Evolutionary conservation across 92 coral and sea anemone species (phyloP), one percentile per base, ranked within the genome.

Genomic region (Palythoa caribaeorum): DNA sequence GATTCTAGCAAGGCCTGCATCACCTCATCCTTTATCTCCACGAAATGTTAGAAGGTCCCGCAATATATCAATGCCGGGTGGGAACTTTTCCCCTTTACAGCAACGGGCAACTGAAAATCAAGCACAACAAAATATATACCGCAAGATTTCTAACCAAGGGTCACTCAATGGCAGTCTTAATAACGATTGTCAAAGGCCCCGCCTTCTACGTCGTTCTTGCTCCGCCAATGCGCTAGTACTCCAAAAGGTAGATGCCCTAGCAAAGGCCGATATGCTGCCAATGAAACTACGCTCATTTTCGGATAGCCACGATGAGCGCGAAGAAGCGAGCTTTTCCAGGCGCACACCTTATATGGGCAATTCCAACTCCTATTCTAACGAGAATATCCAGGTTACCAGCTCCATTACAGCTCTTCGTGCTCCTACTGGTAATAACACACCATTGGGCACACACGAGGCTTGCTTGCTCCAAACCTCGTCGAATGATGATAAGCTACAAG

Each of bases 11-110:
- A 28, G 86, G 59, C 48, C 76, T 4, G 13, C 76, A 5, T 81
- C 76, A 17, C 76, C 86, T 5, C 86, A 48, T 6, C 86, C 86
- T 9, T 6, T 76, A 6, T 65, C 86, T 2, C 75, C 86, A 50
- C 38, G 38, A 47, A 54, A 19, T 16, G 3, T 1, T 4, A 10
- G 38, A 10, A 48, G 57, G 63, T 6, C 35, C 62, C 73, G 76
- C 13, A 50, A 5, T 48, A 47, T 19, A 50, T 68, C 54, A n/a
- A 6, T 47, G 3, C 66, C 35, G 17, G 9, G 12, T 6, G 11
- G 39, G 36, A 79, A 79, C 84, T 15, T 21, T 3, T 60, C 86
- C 40, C 16, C 8, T 19, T 48, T 81, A 15, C 86, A 81, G 66
- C 76, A 62, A 36, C 63, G 47, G 16, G 76, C 76, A 66, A 35